Evolutionary conservation across 1,140 invertebrate species (phyloP), one percentile per base, ranked within the genome.

Genomic region (Nylanderia fulva): DNA sequence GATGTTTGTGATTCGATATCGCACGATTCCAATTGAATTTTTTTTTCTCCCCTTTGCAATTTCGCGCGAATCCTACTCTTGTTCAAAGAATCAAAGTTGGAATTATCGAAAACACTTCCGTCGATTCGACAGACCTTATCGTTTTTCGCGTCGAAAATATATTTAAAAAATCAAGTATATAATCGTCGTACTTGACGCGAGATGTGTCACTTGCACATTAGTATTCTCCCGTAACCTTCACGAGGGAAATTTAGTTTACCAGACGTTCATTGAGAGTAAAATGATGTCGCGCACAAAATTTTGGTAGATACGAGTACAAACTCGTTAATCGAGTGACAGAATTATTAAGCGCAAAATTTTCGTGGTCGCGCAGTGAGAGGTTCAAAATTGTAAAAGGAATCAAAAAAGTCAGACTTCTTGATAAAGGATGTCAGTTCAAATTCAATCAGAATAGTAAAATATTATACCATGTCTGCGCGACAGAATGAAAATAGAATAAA

Each of bases 11-110:
- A 54, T 24, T 80, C 36, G 76, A 39, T 24, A 39, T 66, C 33
- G 13, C 21, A 24, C 8, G 15, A 52, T 71, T 29, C 18, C 5
- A 39, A 60, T 39, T 9, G 21, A 71, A 56, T 71, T 71, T 80
- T 68, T 58, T 42, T 79, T 69, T 39, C 61, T n/a, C n/a, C n/a
- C n/a, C n/a, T 39, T 42, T 18, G 63, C 33, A 6, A 80, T 58
- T 56, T 80, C 18, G 18, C 61, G 24, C 39, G 60, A 52, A 9
- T 39, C n/a, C 29, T 15, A n/a, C 8, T n/a, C 36, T 54, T 54
- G 75, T 79, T 21, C 21, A 3, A 13, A 39, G 21, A 68, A 42
- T 66, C 36, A 18, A 63, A 63, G 29, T 29, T 64, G 15, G 18
- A 45, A 33, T n/a, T 15, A 13, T 9, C n/a, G 6, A 27, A 68